Base-by-base conservation (phyloP, 2,113 vertebrate genomes). In the Garra rufa region DNA sequence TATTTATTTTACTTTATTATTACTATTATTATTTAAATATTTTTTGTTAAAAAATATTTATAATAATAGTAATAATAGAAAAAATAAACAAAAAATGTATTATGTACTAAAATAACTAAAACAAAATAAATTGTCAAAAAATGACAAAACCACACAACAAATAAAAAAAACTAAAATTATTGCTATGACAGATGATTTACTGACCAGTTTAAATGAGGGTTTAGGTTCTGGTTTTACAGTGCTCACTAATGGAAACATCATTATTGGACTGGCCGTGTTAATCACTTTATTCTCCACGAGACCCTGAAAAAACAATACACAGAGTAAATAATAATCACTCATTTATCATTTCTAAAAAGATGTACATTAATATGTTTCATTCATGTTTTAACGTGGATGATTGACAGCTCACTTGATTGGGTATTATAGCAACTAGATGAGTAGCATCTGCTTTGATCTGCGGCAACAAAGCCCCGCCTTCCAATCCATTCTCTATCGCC, bases 131-230 rank as follows among this genome's bases (percentile, higher is more conserved):
- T n/a, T n/a, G n/a, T n/a, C n/a, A n/a, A n/a, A n/a, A n/a, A n/a
- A n/a, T n/a, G n/a, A n/a, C n/a, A n/a, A n/a, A n/a, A n/a, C n/a
- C n/a, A n/a, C n/a, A n/a, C n/a, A n/a, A n/a, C n/a, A n/a, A n/a
- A n/a, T n/a, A n/a, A n/a, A n/a, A n/a, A n/a, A n/a, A n/a, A n/a
- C n/a, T n/a, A n/a, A n/a, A n/a, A n/a, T n/a, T n/a, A n/a, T n/a
- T n/a, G 8, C 2, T 55, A 9, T 55, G 6, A n/a, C 30, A 21
- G 65, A 2, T 10, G 30, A 69, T 69, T 38, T 38, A 93, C 95
- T 96, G 90, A 98, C 98, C 96, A 98, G 93, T 94, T 97, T 98
- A 93, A 98, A 95, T 26, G 96, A 95, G 2, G 96, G 88, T 82
- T 95, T 95, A 65, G 93, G 92, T 87, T 95, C 95, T 88, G 94